Evolutionary conservation across 35 echinoderm and acorn worm species (phyloP).

Genomic region (Lytechinus pictus): DNA sequence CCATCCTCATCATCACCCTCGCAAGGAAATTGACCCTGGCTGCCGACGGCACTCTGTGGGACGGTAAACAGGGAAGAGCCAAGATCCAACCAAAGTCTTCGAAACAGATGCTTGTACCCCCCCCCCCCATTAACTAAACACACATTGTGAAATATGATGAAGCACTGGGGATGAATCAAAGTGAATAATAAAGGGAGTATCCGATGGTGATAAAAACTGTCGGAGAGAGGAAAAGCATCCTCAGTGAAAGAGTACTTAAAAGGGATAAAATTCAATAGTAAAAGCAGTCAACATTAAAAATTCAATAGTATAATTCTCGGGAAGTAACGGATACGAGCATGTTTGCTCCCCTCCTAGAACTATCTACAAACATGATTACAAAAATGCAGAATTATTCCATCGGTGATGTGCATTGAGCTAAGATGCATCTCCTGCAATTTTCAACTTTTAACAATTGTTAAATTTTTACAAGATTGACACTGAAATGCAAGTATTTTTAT

Average conservation of each 20-base stretch:
- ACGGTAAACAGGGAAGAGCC: background rate
- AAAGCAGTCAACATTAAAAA: background rate
- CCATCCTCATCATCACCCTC: slow-evolving; percentile 25
- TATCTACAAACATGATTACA: too few relatives aligned
- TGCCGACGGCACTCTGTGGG: background rate
- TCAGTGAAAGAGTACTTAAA: background rate
- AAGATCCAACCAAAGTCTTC: background rate
- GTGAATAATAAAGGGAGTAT: background rate
- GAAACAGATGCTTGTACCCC: background rate
- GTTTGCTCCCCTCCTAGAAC: too few relatives aligned
- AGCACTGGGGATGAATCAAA: background rate
- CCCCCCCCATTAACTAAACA: background rate
- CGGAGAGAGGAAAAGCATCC: background rate
- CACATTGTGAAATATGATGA: background rate
- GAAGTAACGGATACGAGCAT: background rate
- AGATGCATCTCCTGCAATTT: too few relatives aligned
- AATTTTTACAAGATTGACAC: too few relatives aligned
- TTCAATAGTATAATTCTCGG: background rate
- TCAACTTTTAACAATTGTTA: too few relatives aligned
- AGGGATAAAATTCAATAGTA: background rate
- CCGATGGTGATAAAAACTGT: background rate
- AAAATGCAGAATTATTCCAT: too few relatives aligned
- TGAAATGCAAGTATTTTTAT: too few relatives aligned
- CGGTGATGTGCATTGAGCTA: too few relatives aligned
- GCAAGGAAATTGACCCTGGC: slow-evolving; percentile 13